phyloP scores from a whole-genome alignment of 2,797 vertebrate genomes.

The Kryptopterus vitreolus region DNA sequence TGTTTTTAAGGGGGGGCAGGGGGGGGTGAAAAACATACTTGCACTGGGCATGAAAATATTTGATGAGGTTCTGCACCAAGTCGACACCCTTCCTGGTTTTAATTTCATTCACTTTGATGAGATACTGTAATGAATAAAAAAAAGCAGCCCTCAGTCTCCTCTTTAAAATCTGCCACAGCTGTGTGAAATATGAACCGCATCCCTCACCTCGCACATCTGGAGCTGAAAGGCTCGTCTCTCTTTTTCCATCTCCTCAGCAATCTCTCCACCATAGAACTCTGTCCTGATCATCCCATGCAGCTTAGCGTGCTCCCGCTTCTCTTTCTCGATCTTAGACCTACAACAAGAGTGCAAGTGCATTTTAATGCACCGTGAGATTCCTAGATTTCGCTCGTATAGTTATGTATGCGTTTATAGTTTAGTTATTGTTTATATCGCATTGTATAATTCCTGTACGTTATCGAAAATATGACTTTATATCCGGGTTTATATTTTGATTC shows the following conservation, averaged over 20 bases:
- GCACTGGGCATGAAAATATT: slow-evolving; percentile 97
- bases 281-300: slow-evolving; percentile 96
- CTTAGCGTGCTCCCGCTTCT: slow-evolving; percentile 92
- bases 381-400: neutral
- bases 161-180: neutral
- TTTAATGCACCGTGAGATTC: neutral
- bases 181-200: neutral
- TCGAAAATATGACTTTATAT: neutral
- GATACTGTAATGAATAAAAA: slow-evolving; percentile 85
- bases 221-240: slow-evolving; percentile 90
- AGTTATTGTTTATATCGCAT: no score
- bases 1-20: no score
- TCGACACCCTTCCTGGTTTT: slow-evolving; percentile 97
- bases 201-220: slow-evolving; percentile 91
- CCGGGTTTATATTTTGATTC: neutral
- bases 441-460: neutral
- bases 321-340: slow-evolving; percentile 90
- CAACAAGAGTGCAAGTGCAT: neutral
- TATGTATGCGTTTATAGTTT: no score
- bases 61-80: slow-evolving; percentile 95
- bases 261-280: slow-evolving; percentile 94
- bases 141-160: slow-evolving; percentile 6
- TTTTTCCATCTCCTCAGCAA: slow-evolving; percentile 97
- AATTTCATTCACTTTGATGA: slow-evolving; percentile 98
- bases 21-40: slow-evolving; percentile 82